Base-by-base conservation (phyloP, 2,888 invertebrate species). In the Stegana nigrithorax region DNA sequence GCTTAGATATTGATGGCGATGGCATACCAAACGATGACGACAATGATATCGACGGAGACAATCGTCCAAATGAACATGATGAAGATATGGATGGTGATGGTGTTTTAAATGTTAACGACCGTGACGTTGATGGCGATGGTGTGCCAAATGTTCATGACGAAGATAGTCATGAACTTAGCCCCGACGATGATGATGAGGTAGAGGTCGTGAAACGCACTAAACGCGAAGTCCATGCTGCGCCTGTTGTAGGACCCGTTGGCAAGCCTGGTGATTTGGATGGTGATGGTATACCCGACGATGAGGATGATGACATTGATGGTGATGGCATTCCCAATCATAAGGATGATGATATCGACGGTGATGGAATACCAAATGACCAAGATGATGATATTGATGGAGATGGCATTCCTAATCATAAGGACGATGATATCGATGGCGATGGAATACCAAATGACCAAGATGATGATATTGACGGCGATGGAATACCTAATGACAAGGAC, bases 41-140 rank as follows among this genome's bases (percentile, higher is more conserved):
- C 62, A 73, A 67, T 25, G 71, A 73, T 55, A 71, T 78, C 4
- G 74, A 88, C 66, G 84, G 86, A 32, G 88, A 87, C 75, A 73
- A 59, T n/a, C 69, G 68, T 36, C 25, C 67, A 2, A 75, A 75
- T 53, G 73, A 88, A 72, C 88, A 88, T 59, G 76, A 69, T 86
- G 70, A 76, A 0, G 75, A 78, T 56, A 70, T 78, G 60, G 74
- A 88, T 62, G 84, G 86, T 44, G 88, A 87, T 78, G 77, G 75
- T 10, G 75, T 76, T 86, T 83, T 59, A 77, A 86, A 67, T 55
- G 70, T 83, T 26, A 69, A 78, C 57, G 74, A 72, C 45, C 66
- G 65, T 6, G 75, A 81, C 32, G 71, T 70, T 25, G 77, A 75
- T 55, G 80, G 77, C 26, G 75, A 79, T 59, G 77, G 78, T 6